Conservation (phyloP, 2,797 vertebrate species). For the Pantherophis vulpinus region DNA sequence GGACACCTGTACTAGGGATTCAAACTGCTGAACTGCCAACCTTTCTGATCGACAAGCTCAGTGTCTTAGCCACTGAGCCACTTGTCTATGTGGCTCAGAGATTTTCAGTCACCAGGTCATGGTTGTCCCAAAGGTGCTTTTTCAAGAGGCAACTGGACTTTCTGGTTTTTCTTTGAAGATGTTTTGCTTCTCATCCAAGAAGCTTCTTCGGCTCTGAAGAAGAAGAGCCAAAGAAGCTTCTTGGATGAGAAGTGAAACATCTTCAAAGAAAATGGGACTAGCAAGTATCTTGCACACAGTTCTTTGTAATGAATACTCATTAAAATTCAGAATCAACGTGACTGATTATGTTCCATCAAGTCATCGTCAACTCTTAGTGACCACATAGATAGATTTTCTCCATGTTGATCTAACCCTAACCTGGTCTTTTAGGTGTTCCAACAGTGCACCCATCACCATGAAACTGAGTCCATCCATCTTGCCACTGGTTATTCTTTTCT, state of each 20-base stretch:
- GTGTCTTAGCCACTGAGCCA: no score
- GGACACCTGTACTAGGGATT: no score
- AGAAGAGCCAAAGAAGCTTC: no score
- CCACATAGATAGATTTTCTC: background rate
- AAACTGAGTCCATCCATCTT: background rate
- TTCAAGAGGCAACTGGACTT: background rate
- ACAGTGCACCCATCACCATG: background rate
- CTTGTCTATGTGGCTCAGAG: background rate
- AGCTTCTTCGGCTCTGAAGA: background rate
- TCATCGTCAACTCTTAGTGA: background rate
- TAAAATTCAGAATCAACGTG: background rate
- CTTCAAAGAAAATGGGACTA: no score
- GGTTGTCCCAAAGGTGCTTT: background rate
- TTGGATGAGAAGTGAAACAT: no score
- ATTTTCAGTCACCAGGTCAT: background rate
- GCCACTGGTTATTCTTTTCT: background rate
- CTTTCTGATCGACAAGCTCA: no score
- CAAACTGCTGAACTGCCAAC: no score
- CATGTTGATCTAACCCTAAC: background rate
- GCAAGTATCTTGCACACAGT: background rate
- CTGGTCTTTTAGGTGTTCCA: background rate
- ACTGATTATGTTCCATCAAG: background rate
- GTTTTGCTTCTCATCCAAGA: background rate
- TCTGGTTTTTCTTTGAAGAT: background rate
- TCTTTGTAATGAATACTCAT: background rate